Conservation (phyloP, 2,888 invertebrate genomes). For the Boloria selene region DNA sequence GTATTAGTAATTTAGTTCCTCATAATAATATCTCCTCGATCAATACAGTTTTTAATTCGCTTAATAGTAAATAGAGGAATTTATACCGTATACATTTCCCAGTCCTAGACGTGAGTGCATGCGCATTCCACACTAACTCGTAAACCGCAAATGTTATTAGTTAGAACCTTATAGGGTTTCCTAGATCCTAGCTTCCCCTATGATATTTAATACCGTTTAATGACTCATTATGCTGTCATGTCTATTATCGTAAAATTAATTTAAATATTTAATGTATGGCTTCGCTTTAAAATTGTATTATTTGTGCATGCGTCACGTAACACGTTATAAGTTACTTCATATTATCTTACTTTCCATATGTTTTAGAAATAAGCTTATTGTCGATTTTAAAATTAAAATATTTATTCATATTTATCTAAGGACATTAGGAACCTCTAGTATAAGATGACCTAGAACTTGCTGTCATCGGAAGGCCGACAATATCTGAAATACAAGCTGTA, state of each 20-base stretch:
- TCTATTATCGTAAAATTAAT: conserved; percentile 18
- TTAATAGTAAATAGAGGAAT: not conserved
- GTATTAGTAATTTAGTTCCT: no score
- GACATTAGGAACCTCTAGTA: no score
- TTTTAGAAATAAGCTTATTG: no score
- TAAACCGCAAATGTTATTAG: conserved; percentile 33
- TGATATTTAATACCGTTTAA: conserved; percentile 21
- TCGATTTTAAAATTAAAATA: no score
- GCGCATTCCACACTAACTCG: conserved; percentile 28
- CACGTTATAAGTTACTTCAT: no score
- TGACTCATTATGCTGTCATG: conserved; percentile 26
- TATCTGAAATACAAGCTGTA: no score
- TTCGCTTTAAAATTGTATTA: no score
- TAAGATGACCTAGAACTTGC: no score
- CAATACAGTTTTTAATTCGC: conserved; percentile 2
- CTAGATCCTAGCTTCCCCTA: conserved; percentile 44
- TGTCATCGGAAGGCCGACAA: no score
- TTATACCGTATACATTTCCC: conserved; percentile 8
- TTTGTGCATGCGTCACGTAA: no score
- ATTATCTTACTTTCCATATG: no score
- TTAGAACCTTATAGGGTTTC: conserved; percentile 38
- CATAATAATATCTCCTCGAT: not conserved
- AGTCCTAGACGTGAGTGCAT: conserved; percentile 38
- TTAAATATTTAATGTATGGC: conserved; percentile 15
- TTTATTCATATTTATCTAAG: no score